Evolutionary conservation across 1,140 invertebrate species (phyloP).

Genomic region (Stegodyphus mimosarum): DNA sequence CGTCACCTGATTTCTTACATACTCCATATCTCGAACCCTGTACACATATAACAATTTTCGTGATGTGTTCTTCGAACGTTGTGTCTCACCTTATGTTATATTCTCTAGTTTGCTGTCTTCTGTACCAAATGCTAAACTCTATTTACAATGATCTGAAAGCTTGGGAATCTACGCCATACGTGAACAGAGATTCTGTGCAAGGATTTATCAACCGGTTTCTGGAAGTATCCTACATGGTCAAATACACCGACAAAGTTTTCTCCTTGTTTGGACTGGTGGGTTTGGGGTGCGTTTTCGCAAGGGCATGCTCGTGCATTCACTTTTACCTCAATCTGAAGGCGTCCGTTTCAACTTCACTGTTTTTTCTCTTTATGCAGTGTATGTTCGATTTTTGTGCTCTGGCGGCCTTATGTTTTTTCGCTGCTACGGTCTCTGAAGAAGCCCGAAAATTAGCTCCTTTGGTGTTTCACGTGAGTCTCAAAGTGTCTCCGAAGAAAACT

Average conservation of each 20-base stretch:
- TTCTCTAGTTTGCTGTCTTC: slow-evolving; percentile 19
- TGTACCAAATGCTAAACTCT: slow-evolving; percentile 5
- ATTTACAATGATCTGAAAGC: slow-evolving; percentile 13
- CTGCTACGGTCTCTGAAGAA: slow-evolving; percentile 24
- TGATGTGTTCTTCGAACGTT: slow-evolving; percentile 16
- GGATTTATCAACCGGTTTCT: background rate
- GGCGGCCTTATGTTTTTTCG: slow-evolving; percentile 16
- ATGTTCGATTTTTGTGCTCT: slow-evolving; percentile 30
- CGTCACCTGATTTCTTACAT: slow-evolving; percentile 25
- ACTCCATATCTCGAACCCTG: background rate
- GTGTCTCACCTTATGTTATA: slow-evolving; percentile 29
- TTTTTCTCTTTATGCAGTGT: slow-evolving; percentile 27
- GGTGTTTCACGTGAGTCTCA: background rate
- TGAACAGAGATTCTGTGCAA: background rate
- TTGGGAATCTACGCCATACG: background rate
- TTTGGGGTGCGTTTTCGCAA: slow-evolving; percentile 16
- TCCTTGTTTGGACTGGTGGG: slow-evolving; percentile 45
- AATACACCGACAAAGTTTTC: slow-evolving; percentile 18
- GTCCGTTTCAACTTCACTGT: slow-evolving; percentile 1
- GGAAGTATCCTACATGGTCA: slow-evolving; percentile 16
- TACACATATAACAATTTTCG: slow-evolving; percentile 11
- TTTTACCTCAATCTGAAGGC: slow-evolving; percentile 42
- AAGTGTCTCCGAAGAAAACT: background rate
- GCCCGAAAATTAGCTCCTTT: background rate
- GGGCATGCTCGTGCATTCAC: slow-evolving; percentile 43